Evolutionary conservation across 1,140 invertebrate genomes (phyloP).

Genomic region (Branchinecta lindahli): DNA sequence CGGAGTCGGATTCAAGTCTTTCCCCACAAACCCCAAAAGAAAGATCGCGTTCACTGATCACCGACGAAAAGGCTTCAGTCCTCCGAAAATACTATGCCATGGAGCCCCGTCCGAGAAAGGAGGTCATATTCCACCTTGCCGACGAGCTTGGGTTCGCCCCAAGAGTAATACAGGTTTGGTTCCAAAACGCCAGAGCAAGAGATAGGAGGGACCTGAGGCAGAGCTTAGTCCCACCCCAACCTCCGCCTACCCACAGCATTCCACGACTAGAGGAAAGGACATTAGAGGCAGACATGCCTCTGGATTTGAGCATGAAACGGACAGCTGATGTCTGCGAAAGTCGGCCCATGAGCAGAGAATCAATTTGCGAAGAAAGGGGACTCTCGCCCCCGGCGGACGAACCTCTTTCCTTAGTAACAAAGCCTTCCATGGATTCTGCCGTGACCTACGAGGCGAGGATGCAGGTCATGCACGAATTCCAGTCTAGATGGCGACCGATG

Average conservation of each 20-base stretch:
- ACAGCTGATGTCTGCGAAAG: neutral
- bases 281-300: neutral
- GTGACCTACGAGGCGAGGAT: too few species aligned
- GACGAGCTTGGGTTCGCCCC: slow-evolving; percentile 75
- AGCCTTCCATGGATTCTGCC: too few species aligned
- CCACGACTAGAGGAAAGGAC: slow-evolving; percentile 15
- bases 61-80: slow-evolving; percentile 76
- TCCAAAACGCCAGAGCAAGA: slow-evolving; percentile 88
- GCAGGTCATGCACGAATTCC: too few species aligned
- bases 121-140: slow-evolving; percentile 76
- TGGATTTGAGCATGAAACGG: neutral
- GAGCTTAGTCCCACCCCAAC: slow-evolving; percentile 29
- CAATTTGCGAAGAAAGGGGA: too few species aligned
- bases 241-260: slow-evolving; percentile 29
- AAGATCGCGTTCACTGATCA: slow-evolving; percentile 77
- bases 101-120: slow-evolving; percentile 81
- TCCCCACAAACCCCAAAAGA: slow-evolving; percentile 34
- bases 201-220: slow-evolving; percentile 56
- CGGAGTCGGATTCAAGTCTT: neutral
- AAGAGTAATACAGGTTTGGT: slow-evolving; percentile 80
- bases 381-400: neutral
- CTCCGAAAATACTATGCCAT: slow-evolving; percentile 65
- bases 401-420: neutral
- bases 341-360: too few species aligned
- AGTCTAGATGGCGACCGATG: too few species aligned